phyloP scores from a whole-genome alignment of 2,888 invertebrate species.

The Chrysolina haemoptera region DNA sequence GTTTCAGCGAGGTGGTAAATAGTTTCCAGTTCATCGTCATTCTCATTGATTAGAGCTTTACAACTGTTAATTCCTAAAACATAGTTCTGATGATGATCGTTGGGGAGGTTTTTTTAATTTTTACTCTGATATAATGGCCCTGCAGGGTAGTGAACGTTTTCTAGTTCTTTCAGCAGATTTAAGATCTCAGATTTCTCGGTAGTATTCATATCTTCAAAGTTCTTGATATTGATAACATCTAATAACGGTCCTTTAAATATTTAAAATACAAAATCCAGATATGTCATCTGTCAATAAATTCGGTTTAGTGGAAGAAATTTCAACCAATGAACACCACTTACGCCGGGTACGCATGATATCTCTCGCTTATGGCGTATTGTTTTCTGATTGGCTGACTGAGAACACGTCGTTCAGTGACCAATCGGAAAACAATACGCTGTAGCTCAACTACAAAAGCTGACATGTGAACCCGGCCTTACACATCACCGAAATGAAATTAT shows the following conservation, averaged over 20 bases:
- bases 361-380: too few relatives aligned
- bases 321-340: too few relatives aligned
- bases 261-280: neutral
- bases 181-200: constrained; percentile 4
- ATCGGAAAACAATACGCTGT: too few relatives aligned
- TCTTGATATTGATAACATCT: neutral
- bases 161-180: constrained; percentile 41
- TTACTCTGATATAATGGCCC: constrained; percentile 56
- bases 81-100: constrained; percentile 17
- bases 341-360: too few relatives aligned
- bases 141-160: constrained; percentile 47
- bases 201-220: neutral
- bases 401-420: too few relatives aligned
- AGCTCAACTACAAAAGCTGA: too few relatives aligned
- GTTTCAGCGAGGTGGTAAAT: constrained; percentile 65
- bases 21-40: constrained; percentile 59
- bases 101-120: neutral
- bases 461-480: too few relatives aligned
- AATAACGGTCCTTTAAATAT: neutral
- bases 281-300: too few relatives aligned
- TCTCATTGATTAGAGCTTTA: constrained; percentile 52
- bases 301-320: too few relatives aligned
- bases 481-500: too few relatives aligned
- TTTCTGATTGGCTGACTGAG: too few relatives aligned
- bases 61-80: constrained; percentile 57